Conservation (phyloP, 2,113 vertebrate genomes). For the Callaeas wilsoni region DNA sequence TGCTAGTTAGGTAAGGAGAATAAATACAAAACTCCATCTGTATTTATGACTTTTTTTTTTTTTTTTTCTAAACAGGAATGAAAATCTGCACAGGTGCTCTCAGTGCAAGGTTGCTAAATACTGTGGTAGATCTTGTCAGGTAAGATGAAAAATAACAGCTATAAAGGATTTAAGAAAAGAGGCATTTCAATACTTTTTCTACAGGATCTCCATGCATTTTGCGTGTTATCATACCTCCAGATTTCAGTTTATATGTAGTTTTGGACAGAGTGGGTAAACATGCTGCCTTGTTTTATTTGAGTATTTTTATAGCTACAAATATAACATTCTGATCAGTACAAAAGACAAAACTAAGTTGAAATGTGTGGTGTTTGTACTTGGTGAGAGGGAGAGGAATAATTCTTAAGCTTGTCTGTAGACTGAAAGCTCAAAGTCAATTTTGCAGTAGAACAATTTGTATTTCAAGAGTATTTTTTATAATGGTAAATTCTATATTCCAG, state of each 20-base stretch:
- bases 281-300: neutral
- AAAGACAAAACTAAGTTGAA: neutral
- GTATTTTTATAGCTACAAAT: neutral
- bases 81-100: constrained; percentile 85
- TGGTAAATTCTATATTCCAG: neutral
- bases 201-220: neutral
- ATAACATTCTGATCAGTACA: neutral
- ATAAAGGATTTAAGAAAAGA: neutral
- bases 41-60: neutral
- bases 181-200: neutral
- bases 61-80: constrained; percentile 66
- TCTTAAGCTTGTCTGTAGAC: neutral
- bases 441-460: neutral
- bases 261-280: neutral
- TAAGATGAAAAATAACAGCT: constrained; percentile 59
- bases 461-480: neutral
- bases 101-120: constrained; percentile 89
- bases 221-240: neutral
- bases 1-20: neutral
- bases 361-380: neutral
- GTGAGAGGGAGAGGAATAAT: neutral
- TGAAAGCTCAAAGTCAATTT: neutral
- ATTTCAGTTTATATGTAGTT: neutral
- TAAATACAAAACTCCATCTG: neutral
- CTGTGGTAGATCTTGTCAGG: constrained; percentile 88